Conservation (phyloP, 2,113 vertebrate species). For the Phycodurus eques region DNA sequence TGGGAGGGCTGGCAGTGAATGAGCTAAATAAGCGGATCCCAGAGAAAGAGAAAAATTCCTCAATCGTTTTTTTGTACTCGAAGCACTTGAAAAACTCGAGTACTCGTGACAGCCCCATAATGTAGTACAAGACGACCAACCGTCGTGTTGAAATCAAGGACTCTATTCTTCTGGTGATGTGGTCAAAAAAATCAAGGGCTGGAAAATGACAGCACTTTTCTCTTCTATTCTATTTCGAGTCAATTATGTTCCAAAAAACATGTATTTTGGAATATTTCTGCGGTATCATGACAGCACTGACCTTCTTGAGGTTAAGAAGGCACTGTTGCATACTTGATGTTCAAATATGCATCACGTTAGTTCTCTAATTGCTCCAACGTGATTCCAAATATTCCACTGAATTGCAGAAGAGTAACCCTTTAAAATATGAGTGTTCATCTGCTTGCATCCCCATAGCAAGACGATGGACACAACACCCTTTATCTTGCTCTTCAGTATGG, state of each 20-base stretch:
- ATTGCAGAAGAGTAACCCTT: too few species aligned
- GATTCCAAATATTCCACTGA: too few species aligned
- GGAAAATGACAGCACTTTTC: background rate
- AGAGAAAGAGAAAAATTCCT: too few species aligned
- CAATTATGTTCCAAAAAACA: background rate
- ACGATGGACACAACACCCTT: constrained; percentile 3
- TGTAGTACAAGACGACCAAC: too few species aligned
- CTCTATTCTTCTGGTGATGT: background rate
- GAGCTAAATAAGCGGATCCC: too few species aligned
- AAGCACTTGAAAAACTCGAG: too few species aligned
- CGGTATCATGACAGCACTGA: background rate
- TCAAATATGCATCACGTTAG: background rate
- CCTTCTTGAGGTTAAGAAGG: background rate
- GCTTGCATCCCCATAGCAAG: background rate
- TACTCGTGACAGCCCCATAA: too few species aligned
- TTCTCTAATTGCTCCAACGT: too few species aligned
- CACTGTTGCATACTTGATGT: background rate
- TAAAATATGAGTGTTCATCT: background rate
- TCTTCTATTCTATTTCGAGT: background rate
- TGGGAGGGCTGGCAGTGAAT: too few species aligned
- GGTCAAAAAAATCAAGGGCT: background rate
- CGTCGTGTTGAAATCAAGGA: background rate
- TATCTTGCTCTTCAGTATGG: background rate
- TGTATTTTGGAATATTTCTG: constrained; percentile 12
- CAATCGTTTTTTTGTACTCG: too few species aligned